These are phyloP conservation scores for Drosophila varians DNA, from an alignment of 1,140 invertebrate genomes.

Conservation along the genomic window DNA sequence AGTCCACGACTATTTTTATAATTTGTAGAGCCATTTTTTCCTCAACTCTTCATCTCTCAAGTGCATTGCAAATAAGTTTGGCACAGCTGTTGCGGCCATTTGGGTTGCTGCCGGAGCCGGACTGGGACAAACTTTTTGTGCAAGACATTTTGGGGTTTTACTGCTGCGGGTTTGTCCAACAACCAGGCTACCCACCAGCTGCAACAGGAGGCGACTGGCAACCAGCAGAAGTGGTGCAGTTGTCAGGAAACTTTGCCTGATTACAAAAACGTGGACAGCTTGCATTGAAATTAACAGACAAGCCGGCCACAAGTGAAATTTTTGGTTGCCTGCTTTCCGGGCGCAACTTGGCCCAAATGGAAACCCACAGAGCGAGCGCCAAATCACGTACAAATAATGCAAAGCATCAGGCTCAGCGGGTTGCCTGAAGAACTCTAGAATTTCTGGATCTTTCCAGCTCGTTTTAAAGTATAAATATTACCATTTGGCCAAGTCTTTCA, in stretches of 20 bases:
- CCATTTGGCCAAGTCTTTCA: background rate
- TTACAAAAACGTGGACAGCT: conserved; percentile 77
- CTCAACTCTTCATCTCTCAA: conserved; percentile 24
- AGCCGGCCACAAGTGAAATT: conserved; percentile 75
- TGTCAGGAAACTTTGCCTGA: conserved; percentile 77
- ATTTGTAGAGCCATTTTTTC: background rate
- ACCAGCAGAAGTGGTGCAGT: conserved; percentile 47
- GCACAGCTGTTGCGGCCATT: conserved; percentile 61
- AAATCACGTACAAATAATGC: conserved; percentile 64
- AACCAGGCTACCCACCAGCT: conserved; percentile 30
- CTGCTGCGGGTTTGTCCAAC: conserved; percentile 56
- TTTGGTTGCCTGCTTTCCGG: conserved; percentile 53
- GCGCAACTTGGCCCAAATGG: conserved; percentile 20
- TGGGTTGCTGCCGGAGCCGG: conserved; percentile 15
- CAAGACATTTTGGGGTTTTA: conserved; percentile 66
- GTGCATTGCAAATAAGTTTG: conserved; percentile 55
- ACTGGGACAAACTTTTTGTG: conserved; percentile 60
- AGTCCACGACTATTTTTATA: background rate
- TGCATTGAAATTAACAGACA: conserved; percentile 75
- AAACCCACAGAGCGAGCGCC: conserved; percentile 11
- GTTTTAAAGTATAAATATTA: background rate
- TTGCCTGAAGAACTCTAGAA: background rate
- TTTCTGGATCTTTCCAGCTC: background rate
- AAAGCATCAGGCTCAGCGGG: conserved; percentile 33
- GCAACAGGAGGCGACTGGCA: conserved; percentile 15